These are phyloP conservation scores for Macrotus californicus DNA, from an alignment of 2,113 vertebrate species.

Conservation along the genomic window DNA sequence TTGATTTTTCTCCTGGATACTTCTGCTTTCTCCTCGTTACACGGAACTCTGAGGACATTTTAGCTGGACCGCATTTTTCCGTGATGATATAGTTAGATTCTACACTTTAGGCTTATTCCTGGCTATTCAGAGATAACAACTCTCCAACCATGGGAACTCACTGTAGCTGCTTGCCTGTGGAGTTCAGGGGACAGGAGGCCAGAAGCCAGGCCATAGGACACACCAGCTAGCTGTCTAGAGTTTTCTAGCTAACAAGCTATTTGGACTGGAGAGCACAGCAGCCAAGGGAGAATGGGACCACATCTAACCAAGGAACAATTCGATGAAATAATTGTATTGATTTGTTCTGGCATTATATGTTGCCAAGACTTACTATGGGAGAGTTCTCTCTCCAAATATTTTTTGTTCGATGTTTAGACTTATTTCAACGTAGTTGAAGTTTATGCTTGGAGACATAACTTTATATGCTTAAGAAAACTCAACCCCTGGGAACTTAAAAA, in stretches of 20 bases:
- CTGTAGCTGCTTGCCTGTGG: background rate
- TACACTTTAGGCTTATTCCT: background rate
- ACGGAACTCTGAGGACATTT: background rate
- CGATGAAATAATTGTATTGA: background rate
- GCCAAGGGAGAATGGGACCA: background rate
- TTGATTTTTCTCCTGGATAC: background rate
- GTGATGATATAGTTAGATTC: background rate
- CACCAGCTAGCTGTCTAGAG: background rate
- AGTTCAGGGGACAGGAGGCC: background rate
- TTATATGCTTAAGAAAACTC: background rate
- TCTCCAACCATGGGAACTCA: background rate
- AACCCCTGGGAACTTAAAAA: background rate
- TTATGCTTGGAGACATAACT: background rate
- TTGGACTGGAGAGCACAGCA: background rate
- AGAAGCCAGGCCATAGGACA: background rate
- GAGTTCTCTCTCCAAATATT: background rate
- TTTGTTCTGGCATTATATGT: background rate
- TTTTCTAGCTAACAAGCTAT: background rate
- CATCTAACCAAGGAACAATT: background rate
- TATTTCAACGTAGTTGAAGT: background rate
- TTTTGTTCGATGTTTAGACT: background rate
- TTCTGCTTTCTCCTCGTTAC: background rate
- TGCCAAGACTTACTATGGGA: background rate
- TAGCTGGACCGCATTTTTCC: background rate
- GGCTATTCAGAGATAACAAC: background rate